Base-by-base conservation (phyloP, 1,140 invertebrate species). In the Nylanderia fulva region DNA sequence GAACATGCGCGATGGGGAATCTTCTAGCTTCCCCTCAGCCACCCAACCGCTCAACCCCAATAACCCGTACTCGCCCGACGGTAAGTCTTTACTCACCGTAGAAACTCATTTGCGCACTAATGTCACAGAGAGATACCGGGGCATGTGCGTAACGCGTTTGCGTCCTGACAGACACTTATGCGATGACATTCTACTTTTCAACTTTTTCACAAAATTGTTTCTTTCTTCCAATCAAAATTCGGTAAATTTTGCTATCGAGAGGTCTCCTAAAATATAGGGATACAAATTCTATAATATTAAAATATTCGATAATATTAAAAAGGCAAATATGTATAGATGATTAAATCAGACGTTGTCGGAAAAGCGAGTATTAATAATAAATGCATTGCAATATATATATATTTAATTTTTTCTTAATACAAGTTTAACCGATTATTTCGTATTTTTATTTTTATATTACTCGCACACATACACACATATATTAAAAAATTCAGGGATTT, bases 11-110 rank as follows among this genome's bases (percentile, higher is more conserved):
- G 96, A 95, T 86, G 94, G 95, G 86, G 94, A 95, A 93, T 94
- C 94, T 86, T 95, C 94, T 72, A 94, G 92, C 91, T 97, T 97
- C 91, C 96, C 97, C 69, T 96, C 96, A 56, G 96, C 96, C 27
- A 97, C 96, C 88, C 97, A 98, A 94, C 97, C 97, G 18, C 95
- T 98, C 8, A 98, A 98, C 94, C 97, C 97, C 21, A 98, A 98
- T 94, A 96, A 98, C 93, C 97, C 98, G 80, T 98, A 98, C 93
- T 98, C 98, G 64, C 98, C 98, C 72, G 97, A 98, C 95, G 97
- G 97, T 98, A 96, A 96, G 96, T 94, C 87, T 90, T 74, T 75
- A 89, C 72, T 86, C 82, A 45, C 63, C 75, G 85, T 88, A 88
- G 58, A 88, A 77, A 88, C 60, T 86, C 75, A 86, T 61, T 64